Percentiles rank a stretch among this genome's conserved stretches.
phyloP scores from a whole-genome alignment of 1,140 invertebrate species.

The Prorops nasuta region DNA sequence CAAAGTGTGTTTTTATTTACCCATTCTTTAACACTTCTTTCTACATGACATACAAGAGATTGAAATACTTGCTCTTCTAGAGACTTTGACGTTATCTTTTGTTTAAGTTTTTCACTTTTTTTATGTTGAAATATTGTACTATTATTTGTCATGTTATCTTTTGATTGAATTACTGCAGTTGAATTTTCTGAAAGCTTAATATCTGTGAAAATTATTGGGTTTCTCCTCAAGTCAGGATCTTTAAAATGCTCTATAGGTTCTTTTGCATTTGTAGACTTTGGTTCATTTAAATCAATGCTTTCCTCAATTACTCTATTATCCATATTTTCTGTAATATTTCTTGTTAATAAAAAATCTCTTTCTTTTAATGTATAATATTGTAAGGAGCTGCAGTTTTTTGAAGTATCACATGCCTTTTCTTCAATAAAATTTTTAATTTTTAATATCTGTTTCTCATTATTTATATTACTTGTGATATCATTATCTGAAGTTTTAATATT shows the following conservation, averaged over 20 bases:
- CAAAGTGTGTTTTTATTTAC: slow-evolving; percentile 46
- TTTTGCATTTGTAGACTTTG: neutral
- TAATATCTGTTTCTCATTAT: no score
- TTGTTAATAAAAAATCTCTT: neutral
- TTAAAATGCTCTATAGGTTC: neutral
- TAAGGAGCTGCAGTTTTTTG: no score
- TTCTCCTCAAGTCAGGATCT: neutral
- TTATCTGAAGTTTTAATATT: neutral
- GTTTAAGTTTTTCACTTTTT: slow-evolving; percentile 11
- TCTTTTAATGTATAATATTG: no score
- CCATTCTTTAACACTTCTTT: slow-evolving; percentile 51
- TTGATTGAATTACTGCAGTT: neutral
- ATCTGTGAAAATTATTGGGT: no score
- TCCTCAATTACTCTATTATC: neutral
- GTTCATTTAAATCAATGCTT: neutral
- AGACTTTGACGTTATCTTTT: no score
- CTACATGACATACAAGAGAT: slow-evolving; percentile 32
- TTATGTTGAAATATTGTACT: slow-evolving; percentile 9
- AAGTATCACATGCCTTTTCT: no score
- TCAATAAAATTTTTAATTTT: neutral
- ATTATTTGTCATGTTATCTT: slow-evolving; percentile 8
- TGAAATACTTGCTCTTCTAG: no score
- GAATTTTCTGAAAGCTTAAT: no score
- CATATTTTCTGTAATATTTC: neutral
- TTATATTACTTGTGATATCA: no score